phyloP scores from a whole-genome alignment of 2,113 vertebrate genomes.

The Perca flavescens region DNA sequence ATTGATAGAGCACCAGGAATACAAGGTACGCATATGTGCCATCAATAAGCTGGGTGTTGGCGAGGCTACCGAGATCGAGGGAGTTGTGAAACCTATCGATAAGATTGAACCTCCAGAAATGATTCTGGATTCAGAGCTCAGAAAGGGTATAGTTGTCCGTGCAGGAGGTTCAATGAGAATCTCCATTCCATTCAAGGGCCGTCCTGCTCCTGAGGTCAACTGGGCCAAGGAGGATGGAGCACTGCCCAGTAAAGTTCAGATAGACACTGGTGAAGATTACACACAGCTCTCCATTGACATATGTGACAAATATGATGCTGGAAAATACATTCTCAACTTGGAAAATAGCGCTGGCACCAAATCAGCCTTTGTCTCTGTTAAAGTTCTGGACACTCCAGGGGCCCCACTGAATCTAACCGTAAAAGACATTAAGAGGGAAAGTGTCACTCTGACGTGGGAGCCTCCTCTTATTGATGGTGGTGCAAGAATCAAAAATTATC shows the following conservation, averaged over 20 bases:
- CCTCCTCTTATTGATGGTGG: slow-evolving; percentile 96
- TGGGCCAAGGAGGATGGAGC: slow-evolving; percentile 96
- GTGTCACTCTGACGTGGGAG: slow-evolving; percentile 93
- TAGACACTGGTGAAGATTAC: slow-evolving; percentile 90
- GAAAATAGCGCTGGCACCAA: slow-evolving; percentile 95
- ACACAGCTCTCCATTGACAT: slow-evolving; percentile 95
- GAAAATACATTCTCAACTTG: slow-evolving; percentile 93
- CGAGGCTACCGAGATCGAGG: slow-evolving; percentile 90
- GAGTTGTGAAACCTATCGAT: slow-evolving; percentile 92
- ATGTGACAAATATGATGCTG: slow-evolving; percentile 96
- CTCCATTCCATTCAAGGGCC: slow-evolving; percentile 94
- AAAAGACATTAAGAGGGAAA: slow-evolving; percentile 94
- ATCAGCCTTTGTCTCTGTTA: slow-evolving; percentile 96
- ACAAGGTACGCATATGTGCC: slow-evolving; percentile 94
- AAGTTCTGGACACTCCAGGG: slow-evolving; percentile 96
- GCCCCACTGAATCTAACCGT: slow-evolving; percentile 91
- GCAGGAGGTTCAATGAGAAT: slow-evolving; percentile 94
- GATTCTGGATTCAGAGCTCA: slow-evolving; percentile 94
- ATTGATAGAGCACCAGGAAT: slow-evolving; percentile 95
- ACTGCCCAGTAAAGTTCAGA: slow-evolving; percentile 91
- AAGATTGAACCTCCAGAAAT: slow-evolving; percentile 95
- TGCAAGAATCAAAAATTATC: slow-evolving; percentile 94
- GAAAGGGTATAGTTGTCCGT: slow-evolving; percentile 94
- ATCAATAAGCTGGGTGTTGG: slow-evolving; percentile 96
- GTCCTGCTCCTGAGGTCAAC: slow-evolving; percentile 92